A percentile compares a stretch with the other conserved stretches of the same genome.
Conservation (phyloP, 2,888 invertebrate species). For the Schizotus pectinicornis region DNA sequence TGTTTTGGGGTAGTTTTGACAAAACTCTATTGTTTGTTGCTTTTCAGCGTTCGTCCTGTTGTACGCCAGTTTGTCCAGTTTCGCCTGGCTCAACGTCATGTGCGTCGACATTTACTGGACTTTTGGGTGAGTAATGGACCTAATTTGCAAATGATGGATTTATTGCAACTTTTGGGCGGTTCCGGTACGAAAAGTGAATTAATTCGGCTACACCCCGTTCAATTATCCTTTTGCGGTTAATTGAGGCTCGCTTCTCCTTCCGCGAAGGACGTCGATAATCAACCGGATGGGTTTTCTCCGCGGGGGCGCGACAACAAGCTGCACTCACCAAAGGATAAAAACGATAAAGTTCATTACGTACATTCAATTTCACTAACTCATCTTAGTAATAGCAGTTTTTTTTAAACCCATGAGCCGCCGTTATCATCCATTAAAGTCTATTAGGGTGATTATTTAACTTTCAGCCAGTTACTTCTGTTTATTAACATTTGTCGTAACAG, state of each 20-base stretch:
- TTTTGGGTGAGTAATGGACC: constrained; percentile 40
- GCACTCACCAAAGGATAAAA: no score
- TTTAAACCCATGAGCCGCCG: no score
- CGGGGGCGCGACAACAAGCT: not conserved
- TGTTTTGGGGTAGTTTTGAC: not conserved
- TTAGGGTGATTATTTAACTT: no score
- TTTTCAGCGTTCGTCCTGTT: constrained; percentile 40
- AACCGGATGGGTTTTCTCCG: not conserved
- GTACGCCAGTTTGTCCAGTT: constrained; percentile 37
- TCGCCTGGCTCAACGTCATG: constrained; percentile 45
- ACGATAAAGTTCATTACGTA: no score
- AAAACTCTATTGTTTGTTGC: constrained; percentile 16
- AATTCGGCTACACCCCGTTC: not conserved
- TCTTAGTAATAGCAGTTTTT: no score
- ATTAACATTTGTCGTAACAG: no score
- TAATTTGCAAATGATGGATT: constrained; percentile 5
- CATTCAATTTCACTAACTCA: no score
- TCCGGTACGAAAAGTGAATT: not conserved
- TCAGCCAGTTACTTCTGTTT: no score
- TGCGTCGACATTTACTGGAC: constrained; percentile 45
- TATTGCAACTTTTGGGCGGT: not conserved
- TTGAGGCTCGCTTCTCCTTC: not conserved
- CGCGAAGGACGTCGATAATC: not conserved
- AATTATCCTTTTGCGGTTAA: not conserved
- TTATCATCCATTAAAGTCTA: no score